Base-by-base conservation (phyloP, 2,797 vertebrate species). In the Oryzias dopingdopingensis region DNA sequence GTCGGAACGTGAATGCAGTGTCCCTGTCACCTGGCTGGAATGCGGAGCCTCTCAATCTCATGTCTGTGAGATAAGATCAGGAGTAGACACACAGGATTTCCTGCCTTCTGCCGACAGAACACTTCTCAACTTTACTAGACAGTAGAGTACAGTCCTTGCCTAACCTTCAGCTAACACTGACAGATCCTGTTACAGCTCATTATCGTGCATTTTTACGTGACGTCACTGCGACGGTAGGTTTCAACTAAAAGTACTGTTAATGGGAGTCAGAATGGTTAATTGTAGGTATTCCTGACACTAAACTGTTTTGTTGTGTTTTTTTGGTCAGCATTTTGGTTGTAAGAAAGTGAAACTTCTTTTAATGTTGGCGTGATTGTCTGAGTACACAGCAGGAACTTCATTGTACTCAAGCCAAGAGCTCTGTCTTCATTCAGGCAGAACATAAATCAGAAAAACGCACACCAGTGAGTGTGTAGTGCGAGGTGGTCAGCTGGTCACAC, bases 11-110 rank as follows among this genome's bases (percentile, higher is more conserved):
- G 84, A 77, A 52, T 63, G 62, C 20, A 40, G 62, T 86, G 88
- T 90, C 82, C 65, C 73, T 85, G 85, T 89, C 89, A 90, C 88
- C 81, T 87, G 79, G 72, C 79, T 81, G 88, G 88, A 91, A 89
- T 89, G 89, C 72, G 70, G 74, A 79, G 64, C 68, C 73, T 61
- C 52, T 74, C 62, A 64, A 79, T 81, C 63, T 77, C 68, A 81
- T 68, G 70, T 48, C 54, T 14, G 51, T 44, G 59, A 67, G 88
- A 90, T 90, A 86, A 83, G 76, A 91, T 89, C 81, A 80, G 53
- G 45, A 75, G 52, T 70, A 82, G 85, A 85, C 80, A 70, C 59
- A 61, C 62, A 87, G 80, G 82, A 88, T 86, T 88, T 86, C 86
- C 86, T 90, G 80, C 69, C 67, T 62, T 48, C 60, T 37, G 26